Evolutionary conservation across 2,113 vertebrate species (phyloP).

Genomic region (Anas platyrhynchos): DNA sequence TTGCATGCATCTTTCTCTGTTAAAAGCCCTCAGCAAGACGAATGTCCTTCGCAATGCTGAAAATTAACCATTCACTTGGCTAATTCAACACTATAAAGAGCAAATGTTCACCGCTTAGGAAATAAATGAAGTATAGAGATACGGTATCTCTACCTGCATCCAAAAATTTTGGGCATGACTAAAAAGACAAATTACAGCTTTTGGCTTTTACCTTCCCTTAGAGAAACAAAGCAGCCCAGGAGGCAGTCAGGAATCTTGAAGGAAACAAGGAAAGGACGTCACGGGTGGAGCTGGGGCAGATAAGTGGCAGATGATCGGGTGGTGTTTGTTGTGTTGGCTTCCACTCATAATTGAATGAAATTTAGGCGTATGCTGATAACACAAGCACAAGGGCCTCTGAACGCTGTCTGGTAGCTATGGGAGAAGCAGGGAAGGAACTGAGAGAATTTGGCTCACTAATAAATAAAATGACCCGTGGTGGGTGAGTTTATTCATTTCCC

Average conservation of each 20-base stretch:
- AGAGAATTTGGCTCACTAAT: background rate
- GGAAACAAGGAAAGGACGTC: background rate
- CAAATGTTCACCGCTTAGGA: background rate
- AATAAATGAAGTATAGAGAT: no score
- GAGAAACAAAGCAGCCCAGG: background rate
- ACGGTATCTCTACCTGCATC: background rate
- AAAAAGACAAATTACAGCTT: background rate
- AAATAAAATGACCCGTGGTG: background rate
- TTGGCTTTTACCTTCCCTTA: background rate
- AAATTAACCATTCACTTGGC: background rate
- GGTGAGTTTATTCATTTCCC: background rate
- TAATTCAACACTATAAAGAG: background rate
- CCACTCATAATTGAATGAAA: slow-evolving; percentile 25
- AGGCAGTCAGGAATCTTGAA: background rate
- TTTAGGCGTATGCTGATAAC: background rate
- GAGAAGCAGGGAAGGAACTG: background rate
- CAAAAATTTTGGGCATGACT: background rate
- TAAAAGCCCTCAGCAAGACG: background rate
- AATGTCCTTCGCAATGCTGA: background rate
- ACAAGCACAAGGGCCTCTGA: background rate
- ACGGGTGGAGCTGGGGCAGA: background rate
- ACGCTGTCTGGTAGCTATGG: background rate
- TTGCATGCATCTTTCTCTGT: background rate
- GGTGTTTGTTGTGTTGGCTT: background rate
- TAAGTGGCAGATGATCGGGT: background rate